Evolutionary conservation across 2,797 vertebrate genomes (phyloP), one percentile per base, ranked within the genome.

Genomic region (Manis crassicaudata): DNA sequence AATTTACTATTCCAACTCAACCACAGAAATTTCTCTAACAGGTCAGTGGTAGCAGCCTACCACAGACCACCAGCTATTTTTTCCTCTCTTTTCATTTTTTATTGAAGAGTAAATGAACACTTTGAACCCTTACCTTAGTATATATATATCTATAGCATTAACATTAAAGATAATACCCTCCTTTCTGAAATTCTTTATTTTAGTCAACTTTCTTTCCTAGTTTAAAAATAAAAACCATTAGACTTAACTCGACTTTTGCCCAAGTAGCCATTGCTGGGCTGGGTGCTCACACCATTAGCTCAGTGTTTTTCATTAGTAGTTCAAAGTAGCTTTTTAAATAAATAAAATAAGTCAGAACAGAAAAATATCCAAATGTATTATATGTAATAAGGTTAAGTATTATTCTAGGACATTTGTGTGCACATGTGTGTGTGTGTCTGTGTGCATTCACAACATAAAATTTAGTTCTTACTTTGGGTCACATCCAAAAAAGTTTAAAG

Each of bases 21-120:
- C 54, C 50, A 58, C 40, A 88, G 20, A 88, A 73, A 73, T 94
- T 89, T 94, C 92, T 89, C 79, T n/a, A 88, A 13, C 43, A 85
- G 37, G 37, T 65, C 46, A 46, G 46, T 46, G 46, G 46, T n/a
- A 88, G 17, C 43, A 85, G 37, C 32, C 58, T 52, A 76, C 10
- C 62, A 63, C 4, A 35, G 65, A 62, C 35, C n/a, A 52, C 6
- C 60, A 73, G 46, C 46, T 46, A 46, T 46, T 46, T 46, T 46
- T 46, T 46, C 46, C 46, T 46, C 11, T 46, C 46, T 46, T 46
- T 46, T 46, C 10, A 46, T 7, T 46, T 46, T 46, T 46, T 46
- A 46, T 46, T 46, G 46, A 46, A 80, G 60, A 86, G 52, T 72
- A 93, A 81, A 79, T 14, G 9, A 93, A 65, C 29, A 43, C 17